Evolutionary conservation across 2,888 invertebrate genomes (phyloP).

Genomic region (Drosophila niveifrons): DNA sequence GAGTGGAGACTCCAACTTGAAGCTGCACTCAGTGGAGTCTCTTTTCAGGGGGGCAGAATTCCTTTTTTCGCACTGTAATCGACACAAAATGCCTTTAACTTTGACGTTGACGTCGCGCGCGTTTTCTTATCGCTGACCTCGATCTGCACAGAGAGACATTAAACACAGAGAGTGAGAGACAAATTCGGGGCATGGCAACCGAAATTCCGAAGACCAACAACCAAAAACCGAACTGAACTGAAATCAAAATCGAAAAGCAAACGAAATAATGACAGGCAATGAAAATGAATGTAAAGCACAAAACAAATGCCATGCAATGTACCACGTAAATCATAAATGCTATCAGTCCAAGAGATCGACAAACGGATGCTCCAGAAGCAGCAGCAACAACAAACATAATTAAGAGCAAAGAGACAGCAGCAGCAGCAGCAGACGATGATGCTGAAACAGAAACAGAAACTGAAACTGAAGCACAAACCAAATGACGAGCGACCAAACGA

Average conservation of each 20-base stretch:
- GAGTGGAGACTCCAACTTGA: neutral
- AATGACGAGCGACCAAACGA: slow-evolving; percentile 57
- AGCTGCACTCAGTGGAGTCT: neutral
- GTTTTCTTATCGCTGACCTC: slow-evolving; percentile 75
- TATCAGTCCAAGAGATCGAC: slow-evolving; percentile 77
- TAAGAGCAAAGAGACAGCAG: slow-evolving; percentile 66
- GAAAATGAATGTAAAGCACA: slow-evolving; percentile 67
- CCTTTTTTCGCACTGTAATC: slow-evolving; percentile 59
- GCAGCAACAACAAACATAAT: slow-evolving; percentile 71
- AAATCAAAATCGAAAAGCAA: slow-evolving; percentile 76
- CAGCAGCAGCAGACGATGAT: slow-evolving; percentile 26
- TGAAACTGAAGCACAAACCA: slow-evolving; percentile 54
- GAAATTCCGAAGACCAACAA: slow-evolving; percentile 6
- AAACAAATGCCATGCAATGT: slow-evolving; percentile 79
- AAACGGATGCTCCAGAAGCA: slow-evolving; percentile 72
- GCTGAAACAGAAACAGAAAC: slow-evolving; percentile 53
- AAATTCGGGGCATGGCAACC: slow-evolving; percentile 49
- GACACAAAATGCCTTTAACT: slow-evolving; percentile 63
- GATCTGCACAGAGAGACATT: slow-evolving; percentile 59
- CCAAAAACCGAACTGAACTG: slow-evolving; percentile 39
- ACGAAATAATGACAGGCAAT: slow-evolving; percentile 63
- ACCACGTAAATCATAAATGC: slow-evolving; percentile 80
- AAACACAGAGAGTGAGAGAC: slow-evolving; percentile 33
- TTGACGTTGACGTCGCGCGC: slow-evolving; percentile 58
- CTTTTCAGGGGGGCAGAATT: slow-evolving; percentile 11